Evolutionary conservation across 2,888 invertebrate species (phyloP).

Genomic region (Chironomus riparius): DNA sequence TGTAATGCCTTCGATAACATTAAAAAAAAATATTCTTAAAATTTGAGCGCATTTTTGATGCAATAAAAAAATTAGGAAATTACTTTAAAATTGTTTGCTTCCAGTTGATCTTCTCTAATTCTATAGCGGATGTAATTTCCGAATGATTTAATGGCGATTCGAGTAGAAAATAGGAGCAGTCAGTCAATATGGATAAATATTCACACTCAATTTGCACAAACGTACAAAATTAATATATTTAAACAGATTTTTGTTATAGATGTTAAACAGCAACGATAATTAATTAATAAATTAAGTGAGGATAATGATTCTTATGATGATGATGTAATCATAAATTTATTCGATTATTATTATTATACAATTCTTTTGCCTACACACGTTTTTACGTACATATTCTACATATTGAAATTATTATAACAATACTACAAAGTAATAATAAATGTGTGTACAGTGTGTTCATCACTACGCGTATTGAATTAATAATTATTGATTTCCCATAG

Average conservation of each 20-base stretch:
- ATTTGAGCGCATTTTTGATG: no score
- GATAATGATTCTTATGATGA: neutral
- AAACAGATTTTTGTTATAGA: neutral
- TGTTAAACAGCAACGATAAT: neutral
- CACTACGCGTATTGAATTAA: neutral
- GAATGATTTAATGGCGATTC: no score
- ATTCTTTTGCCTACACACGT: neutral
- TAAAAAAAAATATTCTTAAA: no score
- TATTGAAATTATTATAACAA: neutral
- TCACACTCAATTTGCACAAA: no score
- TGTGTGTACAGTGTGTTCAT: neutral
- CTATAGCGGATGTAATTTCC: no score
- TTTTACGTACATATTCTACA: neutral
- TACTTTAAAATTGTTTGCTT: no score
- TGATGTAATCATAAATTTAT: neutral
- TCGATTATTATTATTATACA: neutral
- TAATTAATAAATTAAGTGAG: slow-evolving; percentile 22
- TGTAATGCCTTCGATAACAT: no score
- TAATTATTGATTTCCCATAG: neutral
- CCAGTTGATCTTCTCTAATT: no score
- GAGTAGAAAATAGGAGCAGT: no score
- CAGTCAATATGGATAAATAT: no score
- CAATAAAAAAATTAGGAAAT: no score
- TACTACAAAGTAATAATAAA: neutral
- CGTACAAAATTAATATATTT: no score